These are phyloP conservation scores for Trachymyrmex cornetzi DNA, from an alignment of 1,140 invertebrate species.

Conservation along the genomic window DNA sequence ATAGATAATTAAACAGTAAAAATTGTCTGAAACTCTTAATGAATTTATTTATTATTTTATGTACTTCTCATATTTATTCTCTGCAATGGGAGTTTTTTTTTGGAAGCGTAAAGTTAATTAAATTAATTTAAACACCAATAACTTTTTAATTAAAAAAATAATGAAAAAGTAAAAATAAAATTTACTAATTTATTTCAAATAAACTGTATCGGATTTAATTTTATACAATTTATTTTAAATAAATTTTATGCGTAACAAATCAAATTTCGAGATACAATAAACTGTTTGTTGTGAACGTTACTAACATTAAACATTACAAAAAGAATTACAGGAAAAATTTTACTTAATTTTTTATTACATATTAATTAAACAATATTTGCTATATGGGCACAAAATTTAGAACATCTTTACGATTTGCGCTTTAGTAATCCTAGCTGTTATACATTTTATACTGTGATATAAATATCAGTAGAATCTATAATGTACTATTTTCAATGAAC, in stretches of 20 bases:
- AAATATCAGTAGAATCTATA: not conserved
- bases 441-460: not conserved
- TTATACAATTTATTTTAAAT: slow-evolving; percentile 4
- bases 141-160: not conserved
- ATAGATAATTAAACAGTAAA: not conserved
- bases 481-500: not conserved
- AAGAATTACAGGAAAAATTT: not conserved
- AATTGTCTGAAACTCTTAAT: not conserved
- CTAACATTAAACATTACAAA: not conserved
- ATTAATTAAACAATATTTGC: not conserved
- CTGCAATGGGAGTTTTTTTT: not conserved
- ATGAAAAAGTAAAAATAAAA: not conserved
- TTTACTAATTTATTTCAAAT: not conserved
- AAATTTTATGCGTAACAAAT: not conserved
- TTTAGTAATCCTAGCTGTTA: not conserved
- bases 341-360: not conserved
- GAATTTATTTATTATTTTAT: not conserved
- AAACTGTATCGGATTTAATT: too few species aligned
- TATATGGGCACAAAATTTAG: not conserved
- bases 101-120: not conserved
- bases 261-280: not conserved
- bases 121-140: not conserved
- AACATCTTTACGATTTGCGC: not conserved
- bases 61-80: not conserved
- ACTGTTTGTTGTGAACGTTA: not conserved